Conservation (phyloP, 2,113 vertebrate species). For the Urocolius indicus region DNA sequence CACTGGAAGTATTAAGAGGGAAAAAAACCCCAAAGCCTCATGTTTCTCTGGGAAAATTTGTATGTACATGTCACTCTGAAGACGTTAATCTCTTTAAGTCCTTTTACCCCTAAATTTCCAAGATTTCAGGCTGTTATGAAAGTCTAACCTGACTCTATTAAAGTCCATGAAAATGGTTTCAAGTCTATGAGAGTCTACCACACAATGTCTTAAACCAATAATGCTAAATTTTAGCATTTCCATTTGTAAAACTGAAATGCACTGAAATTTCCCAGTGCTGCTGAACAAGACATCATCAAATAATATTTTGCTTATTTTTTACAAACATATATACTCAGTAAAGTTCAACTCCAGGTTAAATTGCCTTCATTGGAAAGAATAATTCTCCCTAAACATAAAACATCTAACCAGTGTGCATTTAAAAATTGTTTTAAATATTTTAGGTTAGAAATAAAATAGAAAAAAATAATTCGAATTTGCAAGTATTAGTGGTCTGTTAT, state of each 20-base stretch:
- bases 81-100: neutral
- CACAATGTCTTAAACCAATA: neutral
- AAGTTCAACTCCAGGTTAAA: neutral
- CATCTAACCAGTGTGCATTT: neutral
- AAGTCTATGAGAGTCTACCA: accelerated
- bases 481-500: neutral
- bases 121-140: neutral
- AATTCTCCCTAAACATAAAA: neutral
- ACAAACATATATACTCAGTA: neutral
- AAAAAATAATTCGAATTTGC: neutral
- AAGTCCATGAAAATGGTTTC: neutral
- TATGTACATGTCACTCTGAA: neutral
- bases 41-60: neutral
- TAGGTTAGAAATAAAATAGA: neutral
- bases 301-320: neutral
- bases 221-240: neutral
- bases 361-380: neutral
- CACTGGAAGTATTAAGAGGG: neutral
- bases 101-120: neutral
- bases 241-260: neutral
- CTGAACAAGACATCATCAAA: neutral
- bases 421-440: neutral
- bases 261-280: neutral
- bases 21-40: neutral
- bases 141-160: neutral